Evolutionary conservation across 2,797 vertebrate species (phyloP).

Genomic region (Anabas testudineus): DNA sequence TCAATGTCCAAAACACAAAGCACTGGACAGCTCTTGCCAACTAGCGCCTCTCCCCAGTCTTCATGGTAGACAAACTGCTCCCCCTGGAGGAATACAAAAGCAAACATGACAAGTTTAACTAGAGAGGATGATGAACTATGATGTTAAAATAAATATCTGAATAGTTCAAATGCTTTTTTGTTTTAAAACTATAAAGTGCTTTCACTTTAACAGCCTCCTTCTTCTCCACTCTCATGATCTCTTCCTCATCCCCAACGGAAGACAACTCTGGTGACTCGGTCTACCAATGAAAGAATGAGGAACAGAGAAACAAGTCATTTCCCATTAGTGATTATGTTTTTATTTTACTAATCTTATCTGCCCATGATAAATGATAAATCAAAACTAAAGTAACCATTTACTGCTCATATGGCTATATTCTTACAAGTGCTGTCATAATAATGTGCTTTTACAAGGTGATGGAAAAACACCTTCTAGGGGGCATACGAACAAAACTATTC

Average conservation of each 20-base stretch:
- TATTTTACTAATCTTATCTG: not conserved
- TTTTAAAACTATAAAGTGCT: not conserved
- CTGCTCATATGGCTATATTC: not conserved
- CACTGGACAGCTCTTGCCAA: slow-evolving; percentile 86
- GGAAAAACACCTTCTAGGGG: slow-evolving; percentile 12
- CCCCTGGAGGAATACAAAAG: slow-evolving; percentile 79
- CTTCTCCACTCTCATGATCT: slow-evolving; percentile 76
- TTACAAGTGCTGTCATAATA: not conserved
- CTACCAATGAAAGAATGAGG: slow-evolving; percentile 55
- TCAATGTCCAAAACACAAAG: slow-evolving; percentile 92
- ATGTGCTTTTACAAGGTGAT: slow-evolving; percentile 1
- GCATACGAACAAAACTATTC: slow-evolving; percentile 8
- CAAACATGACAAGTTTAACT: not conserved
- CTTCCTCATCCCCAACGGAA: slow-evolving; percentile 79
- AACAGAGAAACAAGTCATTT: not conserved
- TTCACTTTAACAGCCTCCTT: slow-evolving; percentile 79
- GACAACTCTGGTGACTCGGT: slow-evolving; percentile 84
- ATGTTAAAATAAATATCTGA: not conserved
- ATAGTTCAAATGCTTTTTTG: not conserved
- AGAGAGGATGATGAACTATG: not conserved
- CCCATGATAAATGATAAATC: not conserved
- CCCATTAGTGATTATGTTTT: not conserved
- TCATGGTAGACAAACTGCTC: slow-evolving; percentile 91
- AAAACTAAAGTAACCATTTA: not conserved
- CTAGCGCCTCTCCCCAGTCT: slow-evolving; percentile 93